Base-by-base conservation (phyloP, 1,140 invertebrate genomes). In the Neocloeon triangulifer region DNA sequence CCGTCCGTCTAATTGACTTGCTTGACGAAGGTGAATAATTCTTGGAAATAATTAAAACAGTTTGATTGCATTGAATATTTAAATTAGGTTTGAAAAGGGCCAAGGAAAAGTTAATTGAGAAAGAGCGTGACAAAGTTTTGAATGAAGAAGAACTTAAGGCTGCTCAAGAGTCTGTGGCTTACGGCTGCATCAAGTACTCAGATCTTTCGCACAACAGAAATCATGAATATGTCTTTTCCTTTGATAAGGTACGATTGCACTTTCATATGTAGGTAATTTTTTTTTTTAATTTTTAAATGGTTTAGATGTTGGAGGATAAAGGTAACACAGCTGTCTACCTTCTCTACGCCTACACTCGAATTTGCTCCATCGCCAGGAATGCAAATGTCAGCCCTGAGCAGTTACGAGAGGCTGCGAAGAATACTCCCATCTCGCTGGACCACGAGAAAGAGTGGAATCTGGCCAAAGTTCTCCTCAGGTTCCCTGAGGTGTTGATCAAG, bases 291-390 rank as follows among this genome's bases (percentile, higher is more conserved):
- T 35, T 41, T 38, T 36, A 21, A 15, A 25, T 35, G 18, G 31
- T 47, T 30, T 45, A 82, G 66, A 99, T 99, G 95, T 59, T 99
- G 19, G 91, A 99, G 45, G 94, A 98, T 50, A 79, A 82, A 52
- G 95, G 95, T 2, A 99, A 99, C 47, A 99, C 95, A 4, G 95
- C 95, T 2, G 91, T 95, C 1, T 99, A 99, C 52, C 56, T 99
- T 3, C 53, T 99, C 4, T 99, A 99, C 54, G 85, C 88, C 9
- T 73, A 88, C 33, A 95, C 89, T 3, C 64, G 95, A 31, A 99
- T 99, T 40, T 64, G 73, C 37, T 91, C 82, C 0, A 94, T 95
- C 42, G 76, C 78, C 2, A 60, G 86, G 34, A 84, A 65, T 34
- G 76, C 75, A 19, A 73, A 74, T 27, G 48, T 77, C 13, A 52